Percentiles rank a stretch among this genome's conserved stretches.
phyloP scores from a whole-genome alignment of 2,113 vertebrate genomes.

The Channa argus region DNA sequence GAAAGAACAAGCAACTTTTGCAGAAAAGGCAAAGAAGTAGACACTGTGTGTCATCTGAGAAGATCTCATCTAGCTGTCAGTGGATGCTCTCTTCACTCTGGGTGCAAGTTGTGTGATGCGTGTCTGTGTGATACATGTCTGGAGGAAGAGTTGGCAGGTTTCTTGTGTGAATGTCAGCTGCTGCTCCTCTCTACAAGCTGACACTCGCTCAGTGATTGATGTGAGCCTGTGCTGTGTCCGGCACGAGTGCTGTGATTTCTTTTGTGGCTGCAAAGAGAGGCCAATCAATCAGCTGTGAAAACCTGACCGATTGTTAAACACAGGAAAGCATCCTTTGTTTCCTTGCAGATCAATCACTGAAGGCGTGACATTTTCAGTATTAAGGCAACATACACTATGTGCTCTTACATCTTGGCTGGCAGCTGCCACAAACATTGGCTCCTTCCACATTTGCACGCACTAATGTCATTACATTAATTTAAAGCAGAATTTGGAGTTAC shows the following conservation, averaged over 20 bases:
- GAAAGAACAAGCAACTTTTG: constrained; percentile 6
- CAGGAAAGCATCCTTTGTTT: constrained; percentile 64
- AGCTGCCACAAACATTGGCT: constrained; percentile 34
- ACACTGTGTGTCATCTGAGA: constrained; percentile 16
- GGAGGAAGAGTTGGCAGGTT: constrained; percentile 50
- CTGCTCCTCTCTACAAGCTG: constrained; percentile 56
- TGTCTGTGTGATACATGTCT: constrained; percentile 26
- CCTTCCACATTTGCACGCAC: constrained; percentile 7
- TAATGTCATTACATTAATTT: constrained; percentile 9
- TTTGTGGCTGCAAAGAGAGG: constrained; percentile 54
- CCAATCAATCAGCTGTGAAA: constrained; percentile 72
- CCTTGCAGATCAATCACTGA: constrained; percentile 65
- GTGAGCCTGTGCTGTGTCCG: constrained; percentile 48
- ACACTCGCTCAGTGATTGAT: constrained; percentile 70
- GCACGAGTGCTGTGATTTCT: constrained; percentile 51
- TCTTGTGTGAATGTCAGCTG: constrained; percentile 68
- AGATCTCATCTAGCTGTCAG: constrained; percentile 29
- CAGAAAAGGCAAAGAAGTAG: background rate
- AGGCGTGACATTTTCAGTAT: constrained; percentile 39
- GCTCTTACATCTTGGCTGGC: constrained; percentile 38
- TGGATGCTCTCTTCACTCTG: constrained; percentile 29
- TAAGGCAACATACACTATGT: constrained; percentile 14
- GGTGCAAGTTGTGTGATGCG: constrained; percentile 10
- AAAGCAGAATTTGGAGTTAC: background rate
- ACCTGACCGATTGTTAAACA: constrained; percentile 69